Percentiles rank a stretch among this genome's conserved stretches.
These are phyloP conservation scores for Cheilosia variabilis DNA, from an alignment of 2,888 invertebrate species.

Conservation along the genomic window DNA sequence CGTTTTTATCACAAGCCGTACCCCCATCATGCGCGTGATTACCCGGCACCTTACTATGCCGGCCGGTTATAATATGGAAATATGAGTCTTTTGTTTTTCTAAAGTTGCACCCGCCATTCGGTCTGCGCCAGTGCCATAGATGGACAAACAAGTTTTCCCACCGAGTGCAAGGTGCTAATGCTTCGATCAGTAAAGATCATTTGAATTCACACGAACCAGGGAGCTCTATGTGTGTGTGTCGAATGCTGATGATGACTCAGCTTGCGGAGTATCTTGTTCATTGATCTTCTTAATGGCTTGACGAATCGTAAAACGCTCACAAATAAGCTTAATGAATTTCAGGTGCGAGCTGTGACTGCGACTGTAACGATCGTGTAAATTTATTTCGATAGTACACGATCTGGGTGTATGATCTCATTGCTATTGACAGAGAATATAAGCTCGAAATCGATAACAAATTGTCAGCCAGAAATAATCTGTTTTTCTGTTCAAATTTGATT, in stretches of 20 bases:
- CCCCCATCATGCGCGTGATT: background rate
- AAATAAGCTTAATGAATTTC: slow-evolving; percentile 11
- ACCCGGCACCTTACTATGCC: background rate
- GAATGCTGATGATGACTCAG: slow-evolving; percentile 12
- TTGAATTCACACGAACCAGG: slow-evolving; percentile 6
- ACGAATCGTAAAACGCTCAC: slow-evolving; percentile 8
- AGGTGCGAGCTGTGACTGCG: slow-evolving; percentile 7
- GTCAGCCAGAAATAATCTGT: background rate
- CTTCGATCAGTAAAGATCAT: slow-evolving; percentile 53
- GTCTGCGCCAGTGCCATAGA: slow-evolving; percentile 66
- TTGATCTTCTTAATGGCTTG: slow-evolving; percentile 41
- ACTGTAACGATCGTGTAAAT: slow-evolving; percentile 4
- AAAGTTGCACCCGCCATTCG: slow-evolving; percentile 64
- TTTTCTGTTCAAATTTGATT: background rate
- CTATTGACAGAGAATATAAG: background rate
- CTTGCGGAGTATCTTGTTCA: slow-evolving; percentile 40
- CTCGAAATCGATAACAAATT: slow-evolving; percentile 11
- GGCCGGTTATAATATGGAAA: slow-evolving; percentile 44
- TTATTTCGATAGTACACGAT: slow-evolving; percentile 19
- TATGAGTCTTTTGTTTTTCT: slow-evolving; percentile 22
- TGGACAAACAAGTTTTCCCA: slow-evolving; percentile 71
- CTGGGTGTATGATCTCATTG: slow-evolving; percentile 42
- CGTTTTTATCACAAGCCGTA: background rate
- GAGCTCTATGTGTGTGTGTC: background rate
- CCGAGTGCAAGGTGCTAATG: slow-evolving; percentile 48